phyloP scores from a whole-genome alignment of 1,140 invertebrate genomes.

The Leptopilina boulardi region DNA sequence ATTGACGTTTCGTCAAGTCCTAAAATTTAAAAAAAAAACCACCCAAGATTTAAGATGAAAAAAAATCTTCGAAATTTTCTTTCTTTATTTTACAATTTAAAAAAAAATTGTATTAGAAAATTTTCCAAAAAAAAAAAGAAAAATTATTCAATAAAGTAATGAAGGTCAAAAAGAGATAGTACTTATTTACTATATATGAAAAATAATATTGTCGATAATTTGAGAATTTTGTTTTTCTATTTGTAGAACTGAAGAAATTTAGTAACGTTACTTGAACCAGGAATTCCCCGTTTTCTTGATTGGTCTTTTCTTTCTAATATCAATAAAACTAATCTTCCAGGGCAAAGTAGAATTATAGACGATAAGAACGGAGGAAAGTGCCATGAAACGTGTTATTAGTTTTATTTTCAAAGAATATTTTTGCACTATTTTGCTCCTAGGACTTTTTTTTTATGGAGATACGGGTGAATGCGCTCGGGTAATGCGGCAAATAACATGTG shows the following conservation, averaged over 20 bases:
- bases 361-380: conserved; percentile 31
- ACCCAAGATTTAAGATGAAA: too few species aligned
- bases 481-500: conserved; percentile 13
- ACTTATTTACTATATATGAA: too few species aligned
- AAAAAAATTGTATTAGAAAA: too few species aligned
- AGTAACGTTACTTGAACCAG: conserved; percentile 20
- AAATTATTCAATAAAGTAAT: not conserved
- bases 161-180: too few species aligned
- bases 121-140: not conserved
- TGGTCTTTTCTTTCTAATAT: conserved; percentile 24
- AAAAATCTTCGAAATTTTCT: too few species aligned
- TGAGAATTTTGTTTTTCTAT: not conserved
- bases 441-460: conserved; percentile 24
- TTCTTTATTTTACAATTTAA: too few species aligned
- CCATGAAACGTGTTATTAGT: conserved; percentile 13
- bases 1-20: too few species aligned
- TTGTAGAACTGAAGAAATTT: not conserved
- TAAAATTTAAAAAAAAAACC: too few species aligned
- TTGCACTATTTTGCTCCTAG: conserved; percentile 19
- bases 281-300: not conserved
- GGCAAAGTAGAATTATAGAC: conserved; percentile 13
- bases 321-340: conserved; percentile 19
- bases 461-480: conserved; percentile 4
- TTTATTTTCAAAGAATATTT: conserved; percentile 12
- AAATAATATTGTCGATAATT: not conserved